Evolutionary conservation across 1,140 invertebrate species (phyloP), one percentile per base, ranked within the genome.

Genomic region (Pentalonia nigronervosa): DNA sequence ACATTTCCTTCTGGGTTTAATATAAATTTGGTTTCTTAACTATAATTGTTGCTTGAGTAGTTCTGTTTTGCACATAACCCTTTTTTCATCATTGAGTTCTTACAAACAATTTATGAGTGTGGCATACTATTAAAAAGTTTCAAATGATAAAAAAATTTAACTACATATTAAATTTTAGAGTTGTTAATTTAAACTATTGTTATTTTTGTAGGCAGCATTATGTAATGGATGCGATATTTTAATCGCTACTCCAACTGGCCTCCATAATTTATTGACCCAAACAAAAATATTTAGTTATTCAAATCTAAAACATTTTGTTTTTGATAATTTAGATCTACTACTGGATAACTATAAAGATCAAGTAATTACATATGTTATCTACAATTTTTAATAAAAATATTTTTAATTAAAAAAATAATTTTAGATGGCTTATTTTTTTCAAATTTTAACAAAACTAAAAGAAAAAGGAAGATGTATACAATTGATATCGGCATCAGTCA

Each of bases 201-300:
- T 25, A n/a, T 92, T 83, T 45, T 23, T 83, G 11, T 50, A 92
- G 90, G 90, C 47, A 7, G 2, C 3, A 41, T 36, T 93, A n/a
- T 56, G 47, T 86, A 93, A 93, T 84, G 91, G 91, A 21, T 93
- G 91, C 56, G 91, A 93, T 30, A 41, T 93, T 86, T 36, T 93
- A 48, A 93, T 93, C 45, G 48, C 81, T 21, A 93, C 91, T 45
- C 91, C 91, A 53, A 45, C 23, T 41, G 56, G 48, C 7, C 34
- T 93, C 41, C 34, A 86, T 3, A 84, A 93, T 86, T 7, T 93
- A 21, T n/a, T 93, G 1, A 53, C 41, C 25, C 84, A 93, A 41
- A 14, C 81, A 23, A 93, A 93, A 93, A 23, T 93, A n/a, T 86
- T 93, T 53, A 93, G 23, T 53, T 93, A 83, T 83, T 86, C 30